Base-by-base conservation (phyloP, 2,888 invertebrate genomes). In the Subacronicta megacephala region DNA sequence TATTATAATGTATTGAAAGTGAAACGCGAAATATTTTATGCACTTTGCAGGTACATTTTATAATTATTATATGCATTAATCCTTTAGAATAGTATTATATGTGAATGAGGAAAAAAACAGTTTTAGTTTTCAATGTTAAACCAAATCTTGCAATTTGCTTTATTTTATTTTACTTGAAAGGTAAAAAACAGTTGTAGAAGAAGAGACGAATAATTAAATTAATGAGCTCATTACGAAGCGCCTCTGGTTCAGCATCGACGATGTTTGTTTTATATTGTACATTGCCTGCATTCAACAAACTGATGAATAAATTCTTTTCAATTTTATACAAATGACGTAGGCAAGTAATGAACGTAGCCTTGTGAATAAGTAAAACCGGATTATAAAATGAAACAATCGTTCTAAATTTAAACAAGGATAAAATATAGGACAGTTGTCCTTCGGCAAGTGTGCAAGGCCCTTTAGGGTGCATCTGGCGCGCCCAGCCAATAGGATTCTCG, bases 401-500 rank as follows among this genome's bases (percentile, higher is more conserved):
- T 31, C n/a, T 31, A 31, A 31, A 31, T 31, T 31, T 31, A 31
- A 38, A 38, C 18, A 38, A 18, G 18, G n/a, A 18, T n/a, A 38
- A 18, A 37, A 38, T 38, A 15, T 15, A 20, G 35, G 9, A 15
- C 20, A 23, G 9, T 16, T 15, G 12, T 13, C 15, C 15, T 15
- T 17, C 45, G 15, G 18, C 46, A 20, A 20, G 35, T 23, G 17
- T 45, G 23, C 26, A 26, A 33, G 44, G 17, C 15, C 7, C 31
- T 51, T 18, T 20, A 35, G 37, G 57, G 40, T 58, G 58, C 65
- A 63, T 44, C 58, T 62, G 63, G 10, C 18, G n/a, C 33, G 13
- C 9, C 5, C 29, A 33, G 12, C 65, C 47, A 63, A 53, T 58
- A 17, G 53, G 47, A 52, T 45, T 35, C 13, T 26, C 36, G 43